Conservation (phyloP, 2,888 invertebrate genomes). For the Cephus rjabovi region DNA sequence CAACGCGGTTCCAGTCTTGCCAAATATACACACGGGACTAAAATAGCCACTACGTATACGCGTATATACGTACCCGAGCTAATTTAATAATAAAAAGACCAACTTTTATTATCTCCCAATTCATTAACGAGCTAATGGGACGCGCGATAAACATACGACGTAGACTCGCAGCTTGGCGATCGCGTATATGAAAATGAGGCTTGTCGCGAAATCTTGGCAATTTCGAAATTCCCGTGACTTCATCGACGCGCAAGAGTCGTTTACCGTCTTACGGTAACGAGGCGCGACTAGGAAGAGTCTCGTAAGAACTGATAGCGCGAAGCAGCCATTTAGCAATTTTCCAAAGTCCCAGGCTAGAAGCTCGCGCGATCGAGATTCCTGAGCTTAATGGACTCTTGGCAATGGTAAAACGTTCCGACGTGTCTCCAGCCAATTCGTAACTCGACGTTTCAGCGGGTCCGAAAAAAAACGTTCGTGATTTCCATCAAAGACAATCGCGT, state of each 20-base stretch:
- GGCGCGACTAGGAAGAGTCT: not conserved
- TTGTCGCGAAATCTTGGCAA: not conserved
- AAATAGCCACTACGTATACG: not conserved
- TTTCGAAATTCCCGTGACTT: not conserved
- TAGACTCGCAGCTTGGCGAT: not conserved
- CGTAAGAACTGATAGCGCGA: not conserved
- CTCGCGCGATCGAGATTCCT: not conserved
- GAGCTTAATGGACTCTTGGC: slow-evolving; percentile 15
- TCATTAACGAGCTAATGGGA: too few species aligned
- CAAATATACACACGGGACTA: not conserved
- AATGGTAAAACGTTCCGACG: not conserved
- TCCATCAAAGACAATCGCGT: not conserved
- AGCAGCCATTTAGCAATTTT: not conserved
- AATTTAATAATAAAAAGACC: not conserved
- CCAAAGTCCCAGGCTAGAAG: not conserved
- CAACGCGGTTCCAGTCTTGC: slow-evolving; percentile 8
- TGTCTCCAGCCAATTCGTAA: slow-evolving; percentile 13
- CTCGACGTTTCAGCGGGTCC: not conserved
- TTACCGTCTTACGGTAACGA: not conserved
- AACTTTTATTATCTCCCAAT: not conserved
- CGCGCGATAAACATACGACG: not conserved
- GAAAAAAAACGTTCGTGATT: not conserved
- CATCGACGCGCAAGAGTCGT: not conserved
- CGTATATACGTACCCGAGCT: not conserved
- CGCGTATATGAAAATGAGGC: too few species aligned